Evolutionary conservation across 2,888 invertebrate genomes (phyloP), one percentile per base, ranked within the genome.

Genomic region (Amitus sp.): DNA sequence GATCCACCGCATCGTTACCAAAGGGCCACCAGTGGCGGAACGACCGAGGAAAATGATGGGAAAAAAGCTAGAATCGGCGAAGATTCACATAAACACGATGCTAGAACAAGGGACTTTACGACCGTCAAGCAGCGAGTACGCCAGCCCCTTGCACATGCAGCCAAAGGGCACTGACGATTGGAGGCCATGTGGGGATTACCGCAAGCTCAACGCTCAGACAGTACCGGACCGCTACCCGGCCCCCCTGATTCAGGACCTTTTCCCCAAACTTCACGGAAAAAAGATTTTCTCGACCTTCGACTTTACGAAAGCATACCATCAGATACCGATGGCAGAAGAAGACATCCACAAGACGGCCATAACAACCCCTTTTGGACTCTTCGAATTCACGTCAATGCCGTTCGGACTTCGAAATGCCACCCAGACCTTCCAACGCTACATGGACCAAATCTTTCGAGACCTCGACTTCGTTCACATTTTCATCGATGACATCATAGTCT

Each of bases 1-100:
- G 4, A 7, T 23, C 4, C 64, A 69, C 52, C 70, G 73, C 34
- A 58, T 66, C 40, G 70, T 72, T 12, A 69, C 67, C 4, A 33
- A 62, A 1, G 78, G 78, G n/a, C 73, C 73, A 33, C 79, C 78
- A 1, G 72, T 75, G 2, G 53, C 48, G n/a, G 40, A 68, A 13
- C 54, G 67, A 53, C 65, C 75, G 0, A 68, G 77, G 4, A 65
- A 78, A 0, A 47, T 82, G 3, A 18, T 71, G 5, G 72, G 72
- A 0, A 76, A 78, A 1, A 68, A 71, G 40, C 61, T 75, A 0
- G 23, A 65, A 23, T 53, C 47, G 2, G 76, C 74, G 1, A 74
- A 75, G 46, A 17, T 33, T 3, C 75, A 75, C 33, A 77, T 77
- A 47, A 43, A 66, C 7, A 12, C 30, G 1, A 68, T 76, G 71